A percentile compares a stretch with the other conserved stretches of the same genome.
Evolutionary conservation across 2,113 vertebrate genomes (phyloP).

Genomic region (human (Homo sapiens)): DNA sequence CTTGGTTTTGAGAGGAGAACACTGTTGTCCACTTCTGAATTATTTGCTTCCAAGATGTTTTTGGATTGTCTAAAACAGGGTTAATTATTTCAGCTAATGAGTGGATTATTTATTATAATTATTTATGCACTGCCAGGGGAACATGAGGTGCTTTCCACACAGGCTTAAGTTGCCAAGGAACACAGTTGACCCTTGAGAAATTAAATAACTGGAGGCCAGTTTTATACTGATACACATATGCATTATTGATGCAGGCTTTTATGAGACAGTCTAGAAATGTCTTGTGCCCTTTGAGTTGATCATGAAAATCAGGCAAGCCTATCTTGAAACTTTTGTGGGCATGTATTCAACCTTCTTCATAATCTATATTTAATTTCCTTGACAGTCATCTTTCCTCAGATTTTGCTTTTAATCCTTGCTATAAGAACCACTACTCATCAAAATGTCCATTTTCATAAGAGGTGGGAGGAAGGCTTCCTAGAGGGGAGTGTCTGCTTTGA

Average conservation of each 20-base stretch:
- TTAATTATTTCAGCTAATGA: conserved; percentile 26
- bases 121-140: neutral
- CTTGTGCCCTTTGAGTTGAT: conserved; percentile 37
- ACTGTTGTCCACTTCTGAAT: neutral
- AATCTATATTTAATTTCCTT: conserved; percentile 50
- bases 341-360: conserved; percentile 23
- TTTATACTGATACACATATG: neutral
- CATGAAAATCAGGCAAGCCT: conserved; percentile 20
- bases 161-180: neutral
- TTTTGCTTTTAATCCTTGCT: conserved; percentile 55
- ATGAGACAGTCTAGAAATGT: conserved; percentile 22
- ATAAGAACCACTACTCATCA: conserved; percentile 36
- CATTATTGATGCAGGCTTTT: conserved; percentile 1
- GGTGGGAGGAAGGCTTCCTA: conserved; percentile 39
- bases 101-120: conserved; percentile 34
- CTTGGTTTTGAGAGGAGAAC: neutral
- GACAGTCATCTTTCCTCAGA: conserved; percentile 9
- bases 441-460: conserved; percentile 57
- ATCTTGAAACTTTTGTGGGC: conserved; percentile 32
- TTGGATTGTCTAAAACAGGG: neutral
- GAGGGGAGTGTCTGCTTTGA: conserved; percentile 48
- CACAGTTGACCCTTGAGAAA: conserved; percentile 16
- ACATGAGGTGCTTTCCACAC: neutral
- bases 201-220: neutral
- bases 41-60: conserved; percentile 1